Evolutionary conservation across 2,888 invertebrate species (phyloP).

Genomic region (Leptinotarsa tumamoca): DNA sequence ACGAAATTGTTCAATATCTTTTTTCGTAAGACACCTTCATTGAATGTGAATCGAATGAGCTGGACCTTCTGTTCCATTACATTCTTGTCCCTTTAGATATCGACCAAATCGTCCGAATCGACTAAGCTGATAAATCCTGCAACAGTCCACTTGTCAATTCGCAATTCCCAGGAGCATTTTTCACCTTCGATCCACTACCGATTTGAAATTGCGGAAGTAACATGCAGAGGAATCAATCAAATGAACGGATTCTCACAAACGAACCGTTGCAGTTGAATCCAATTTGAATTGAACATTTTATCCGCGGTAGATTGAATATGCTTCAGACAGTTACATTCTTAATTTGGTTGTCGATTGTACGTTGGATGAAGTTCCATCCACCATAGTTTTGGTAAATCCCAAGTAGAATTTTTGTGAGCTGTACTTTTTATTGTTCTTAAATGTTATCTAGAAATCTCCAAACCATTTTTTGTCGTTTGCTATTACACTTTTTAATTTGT

Average conservation of each 20-base stretch:
- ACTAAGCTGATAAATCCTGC: neutral
- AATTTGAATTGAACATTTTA: neutral
- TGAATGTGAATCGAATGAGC: neutral
- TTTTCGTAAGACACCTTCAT: neutral
- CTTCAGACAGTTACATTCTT: neutral
- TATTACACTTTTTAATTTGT: too few species aligned
- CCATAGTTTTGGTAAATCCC: too few species aligned
- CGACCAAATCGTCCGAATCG: neutral
- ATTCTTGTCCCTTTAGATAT: neutral
- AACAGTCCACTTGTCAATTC: constrained; percentile 11
- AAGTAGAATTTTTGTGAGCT: too few species aligned
- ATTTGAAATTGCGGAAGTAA: constrained; percentile 3
- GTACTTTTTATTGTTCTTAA: too few species aligned
- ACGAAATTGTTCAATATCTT: neutral
- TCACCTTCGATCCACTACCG: constrained; percentile 5
- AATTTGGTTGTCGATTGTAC: neutral
- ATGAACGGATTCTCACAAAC: neutral
- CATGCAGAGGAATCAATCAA: constrained; percentile 10
- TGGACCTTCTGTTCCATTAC: neutral
- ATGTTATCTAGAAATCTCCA: too few species aligned
- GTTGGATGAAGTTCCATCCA: too few species aligned
- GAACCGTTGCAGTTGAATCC: neutral
- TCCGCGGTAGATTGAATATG: neutral
- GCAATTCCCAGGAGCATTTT: constrained; percentile 7
- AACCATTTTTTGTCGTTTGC: too few species aligned